Conservation (phyloP, 2,113 vertebrate genomes). For the Empidonax alnorum region DNA sequence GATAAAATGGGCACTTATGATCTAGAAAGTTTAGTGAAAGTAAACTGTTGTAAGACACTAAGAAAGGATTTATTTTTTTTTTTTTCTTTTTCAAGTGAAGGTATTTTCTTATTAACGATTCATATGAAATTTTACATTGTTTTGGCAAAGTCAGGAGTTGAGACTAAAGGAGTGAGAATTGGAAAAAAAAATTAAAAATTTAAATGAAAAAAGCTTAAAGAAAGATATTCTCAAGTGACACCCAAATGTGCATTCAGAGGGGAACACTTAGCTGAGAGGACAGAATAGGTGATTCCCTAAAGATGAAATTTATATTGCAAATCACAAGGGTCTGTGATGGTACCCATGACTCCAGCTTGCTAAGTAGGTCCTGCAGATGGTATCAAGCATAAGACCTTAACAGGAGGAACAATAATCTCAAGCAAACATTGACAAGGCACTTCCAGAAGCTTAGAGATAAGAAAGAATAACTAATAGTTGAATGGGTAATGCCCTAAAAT, state of each 20-base stretch:
- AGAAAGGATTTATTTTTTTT: background rate
- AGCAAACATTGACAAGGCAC: slow-evolving; percentile 45
- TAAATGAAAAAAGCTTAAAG: background rate
- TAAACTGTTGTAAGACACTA: background rate
- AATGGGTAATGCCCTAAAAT: slow-evolving; percentile 12
- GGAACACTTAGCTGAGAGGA: background rate
- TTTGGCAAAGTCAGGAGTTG: background rate
- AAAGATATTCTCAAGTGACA: background rate
- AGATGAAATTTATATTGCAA: background rate
- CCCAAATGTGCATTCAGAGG: background rate
- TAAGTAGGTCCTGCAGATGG: background rate
- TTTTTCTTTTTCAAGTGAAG: background rate
- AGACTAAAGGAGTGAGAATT: background rate
- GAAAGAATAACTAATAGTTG: slow-evolving; percentile 43
- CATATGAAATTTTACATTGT: background rate
- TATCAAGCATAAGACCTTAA: background rate
- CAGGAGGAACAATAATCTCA: slow-evolving; percentile 39
- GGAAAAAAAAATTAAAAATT: background rate
- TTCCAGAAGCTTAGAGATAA: slow-evolving; percentile 48
- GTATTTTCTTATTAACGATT: background rate
- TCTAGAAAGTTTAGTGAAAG: background rate
- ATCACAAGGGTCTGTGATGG: background rate
- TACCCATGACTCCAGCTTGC: background rate
- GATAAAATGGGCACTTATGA: background rate
- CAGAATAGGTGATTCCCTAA: background rate